Evolutionary conservation across 2,888 invertebrate genomes (phyloP), one percentile per base, ranked within the genome.

Genomic region (Coelinius sp.): DNA sequence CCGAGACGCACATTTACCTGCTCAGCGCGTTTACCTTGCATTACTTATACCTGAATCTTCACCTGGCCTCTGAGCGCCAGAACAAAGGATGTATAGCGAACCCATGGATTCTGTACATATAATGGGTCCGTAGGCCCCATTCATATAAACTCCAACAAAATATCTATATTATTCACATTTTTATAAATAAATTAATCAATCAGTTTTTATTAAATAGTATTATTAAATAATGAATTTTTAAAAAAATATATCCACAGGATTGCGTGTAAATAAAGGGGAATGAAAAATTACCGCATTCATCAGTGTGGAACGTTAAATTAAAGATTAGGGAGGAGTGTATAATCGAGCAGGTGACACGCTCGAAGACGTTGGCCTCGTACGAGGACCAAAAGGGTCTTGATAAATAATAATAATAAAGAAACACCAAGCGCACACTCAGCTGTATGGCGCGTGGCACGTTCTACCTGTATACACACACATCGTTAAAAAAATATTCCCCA

Each of bases 21-120:
- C 46, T 20, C 17, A 17, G 46, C 46, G 46, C 46, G 46, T 49
- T 49, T 49, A 59, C 59, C 59, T 59, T 59, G 31, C 35, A 20
- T 59, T 56, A 56, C 56, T 59, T 59, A 59, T 59, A 59, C 59
- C 59, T 59, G 59, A 22, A 59, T 59, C 59, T 59, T 59, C 59
- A 59, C 59, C 59, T 59, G 59, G 59, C 35, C 46, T 44, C 46
- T 17, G 46, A 49, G 17, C 1, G 20, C 20, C 17, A 31, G 31
- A 59, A 59, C 59, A 59, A 59, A 59, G 59, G 59, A 31, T 35
- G 2, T n/a, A n/a, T n/a, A n/a, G 35, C 59, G 35, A 59, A 31
- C 59, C 59, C 31, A n/a, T 31, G 56, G 31, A 56, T 59, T 31
- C 35, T 20, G 5, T 31, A 10, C 14, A 17, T 20, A 25, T 31